Evolutionary conservation across 2,797 vertebrate genomes (phyloP).

Genomic region (Brachyalestes nurse): DNA sequence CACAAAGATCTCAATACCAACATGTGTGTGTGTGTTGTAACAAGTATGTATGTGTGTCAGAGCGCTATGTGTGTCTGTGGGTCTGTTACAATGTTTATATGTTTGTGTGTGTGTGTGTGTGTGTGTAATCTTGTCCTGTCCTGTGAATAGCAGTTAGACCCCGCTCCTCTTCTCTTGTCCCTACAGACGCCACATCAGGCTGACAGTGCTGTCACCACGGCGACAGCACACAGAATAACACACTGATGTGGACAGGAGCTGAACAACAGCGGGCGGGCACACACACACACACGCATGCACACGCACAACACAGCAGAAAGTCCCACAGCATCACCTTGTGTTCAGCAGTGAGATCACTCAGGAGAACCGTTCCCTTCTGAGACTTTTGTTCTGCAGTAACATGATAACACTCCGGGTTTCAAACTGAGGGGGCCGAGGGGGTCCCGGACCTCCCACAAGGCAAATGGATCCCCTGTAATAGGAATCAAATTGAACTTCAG

Average conservation of each 20-base stretch:
- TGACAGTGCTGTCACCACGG: conserved; percentile 58
- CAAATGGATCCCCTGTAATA: neutral
- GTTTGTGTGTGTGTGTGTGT: conserved; percentile 14
- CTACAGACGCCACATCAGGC: conserved; percentile 53
- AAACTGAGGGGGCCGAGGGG: too few species aligned
- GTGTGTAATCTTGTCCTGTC: neutral
- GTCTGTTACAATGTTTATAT: neutral
- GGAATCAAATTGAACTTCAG: too few species aligned
- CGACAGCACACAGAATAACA: conserved; percentile 23
- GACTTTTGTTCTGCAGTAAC: too few species aligned
- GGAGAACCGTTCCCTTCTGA: neutral
- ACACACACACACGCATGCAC: neutral
- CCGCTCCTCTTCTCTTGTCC: conserved; percentile 39
- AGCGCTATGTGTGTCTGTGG: neutral
- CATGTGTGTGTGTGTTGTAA: neutral
- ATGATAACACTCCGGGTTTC: too few species aligned
- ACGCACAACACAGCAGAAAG: conserved; percentile 39
- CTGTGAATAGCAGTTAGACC: neutral
- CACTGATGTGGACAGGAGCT: neutral
- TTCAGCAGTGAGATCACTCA: conserved; percentile 44
- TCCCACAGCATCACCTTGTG: conserved; percentile 76
- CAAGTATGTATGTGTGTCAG: neutral
- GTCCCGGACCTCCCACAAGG: too few species aligned
- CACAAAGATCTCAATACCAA: too few species aligned
- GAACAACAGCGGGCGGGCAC: conserved; percentile 27